Base-by-base conservation (phyloP, 2,797 vertebrate species). In the Crenichthys baileyi region DNA sequence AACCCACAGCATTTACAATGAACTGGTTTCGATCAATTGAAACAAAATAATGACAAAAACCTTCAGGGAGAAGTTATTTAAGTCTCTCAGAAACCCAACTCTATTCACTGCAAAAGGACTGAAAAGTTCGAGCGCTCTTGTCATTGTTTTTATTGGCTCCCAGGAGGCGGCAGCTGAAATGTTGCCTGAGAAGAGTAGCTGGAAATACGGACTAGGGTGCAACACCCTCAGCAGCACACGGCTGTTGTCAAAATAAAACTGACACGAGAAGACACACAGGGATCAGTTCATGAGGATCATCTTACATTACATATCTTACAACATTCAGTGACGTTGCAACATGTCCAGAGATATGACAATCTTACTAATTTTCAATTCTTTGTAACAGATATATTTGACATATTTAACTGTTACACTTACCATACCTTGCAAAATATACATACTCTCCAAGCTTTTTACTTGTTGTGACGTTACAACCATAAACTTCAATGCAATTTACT, bases 171-270 rank as follows among this genome's bases (percentile, higher is more conserved):
- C 0, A 18, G 39, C 79, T 39, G 46, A 44, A 51, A 79, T 77
- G 7, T 82, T 67, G 74, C 36, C 46, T 67, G 67, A 73, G 63
- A 56, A 20, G 75, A 74, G 58, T 20, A 80, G 56, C 39, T 1
- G 1, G 63, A 75, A 77, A 70, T 20, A 50, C 16, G 44, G 63
- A 77, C 82, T 77, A 86, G 65, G 44, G 56, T 63, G 65, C 80
- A 76, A 80, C 79, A 81, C 29, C 51, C 58, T 61, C 68, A 63
- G 56, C 50, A 83, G 70, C 72, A 79, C 78, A 75, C 46, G 8
- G 63, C 53, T 89, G 88, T 82, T 86, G 85, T 87, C 86, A 87
- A 77, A 86, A 83, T 76, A 90, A 76, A 83, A 11, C 9, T 18
- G 76, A 78, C 36, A 48, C 56, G 81, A 73, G 58, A 72, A 50